Evolutionary conservation across 2,888 invertebrate species (phyloP), one percentile per base, ranked within the genome.

Genomic region (Xanthia icteritia): DNA sequence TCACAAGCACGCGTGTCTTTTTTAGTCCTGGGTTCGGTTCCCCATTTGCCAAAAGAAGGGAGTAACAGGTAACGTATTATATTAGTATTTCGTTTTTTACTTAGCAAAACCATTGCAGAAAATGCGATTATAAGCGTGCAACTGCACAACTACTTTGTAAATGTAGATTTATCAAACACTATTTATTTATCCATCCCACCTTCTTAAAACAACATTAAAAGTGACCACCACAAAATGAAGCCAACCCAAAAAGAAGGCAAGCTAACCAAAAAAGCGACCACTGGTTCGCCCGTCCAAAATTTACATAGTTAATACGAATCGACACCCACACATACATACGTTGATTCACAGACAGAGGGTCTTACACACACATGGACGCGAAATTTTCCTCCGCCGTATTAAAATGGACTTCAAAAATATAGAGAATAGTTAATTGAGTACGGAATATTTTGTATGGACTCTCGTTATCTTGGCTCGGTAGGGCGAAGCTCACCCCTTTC

Each of bases 261-360:
- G 79, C 69, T 78, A 76, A 70, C 83, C 81, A 89, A 89, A 86
- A 88, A 90, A 87, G 65, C 76, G 45, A 81, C 63, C 79, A 66
- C 75, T 76, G 85, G 84, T 73, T 70, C 85, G 85, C 83, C 58
- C 81, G 78, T 58, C 72, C 77, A 73, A 72, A 84, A 90, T 90
- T 90, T 90, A 86, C 91, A 90, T 88, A 84, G 81, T 76, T 90
- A 90, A 91, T 90, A 85, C 71, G 87, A 86, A 90, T 89, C 79
- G 83, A 76, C 89, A 86, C 89, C 13, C 82, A 80, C 76, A 76
- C 83, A 45, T 5, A 5, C 23, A 70, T 8, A 63, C 48, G 1
- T 13, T 42, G 13, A 39, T 68, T 48, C 72, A 75, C 79, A 66
- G 68, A 79, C 83, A 56, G 23, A 27, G n/a, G 31, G n/a, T n/a